These are phyloP conservation scores for Lutjanus erythropterus DNA, from an alignment of 2,113 vertebrate genomes.

Conservation along the genomic window DNA sequence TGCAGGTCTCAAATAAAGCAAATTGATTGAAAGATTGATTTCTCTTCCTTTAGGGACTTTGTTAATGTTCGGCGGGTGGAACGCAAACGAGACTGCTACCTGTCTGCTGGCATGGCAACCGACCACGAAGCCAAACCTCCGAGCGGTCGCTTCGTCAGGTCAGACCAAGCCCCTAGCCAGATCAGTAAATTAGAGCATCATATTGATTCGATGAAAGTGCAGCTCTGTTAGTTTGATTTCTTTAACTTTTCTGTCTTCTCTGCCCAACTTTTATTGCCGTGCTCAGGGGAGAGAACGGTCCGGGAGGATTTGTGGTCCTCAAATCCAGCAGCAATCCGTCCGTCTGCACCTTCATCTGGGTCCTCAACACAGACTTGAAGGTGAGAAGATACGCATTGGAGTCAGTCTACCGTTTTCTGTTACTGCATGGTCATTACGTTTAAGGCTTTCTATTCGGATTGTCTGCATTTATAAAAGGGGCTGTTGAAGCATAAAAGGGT, in stretches of 20 bases:
- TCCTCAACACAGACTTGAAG: slow-evolving; percentile 98
- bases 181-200: neutral
- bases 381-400: slow-evolving; percentile 74
- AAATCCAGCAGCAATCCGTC: slow-evolving; percentile 91
- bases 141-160: slow-evolving; percentile 92
- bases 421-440: too few species aligned
- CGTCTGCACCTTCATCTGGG: slow-evolving; percentile 96
- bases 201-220: slow-evolving; percentile 7
- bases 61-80: slow-evolving; percentile 96
- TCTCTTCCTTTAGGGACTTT: slow-evolving; percentile 89
- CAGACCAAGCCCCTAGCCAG: slow-evolving; percentile 28
- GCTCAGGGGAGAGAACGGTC: slow-evolving; percentile 94
- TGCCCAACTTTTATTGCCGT: neutral
- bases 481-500: too few species aligned
- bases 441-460: too few species aligned
- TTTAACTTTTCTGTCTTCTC: neutral
- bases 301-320: slow-evolving; percentile 94
- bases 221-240: neutral
- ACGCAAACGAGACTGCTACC: slow-evolving; percentile 90
- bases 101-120: slow-evolving; percentile 94
- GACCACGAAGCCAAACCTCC: slow-evolving; percentile 89
- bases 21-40: slow-evolving; percentile 11
- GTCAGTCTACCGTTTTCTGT: neutral
- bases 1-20: neutral
- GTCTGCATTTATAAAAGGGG: too few species aligned